A percentile compares a stretch with the other conserved stretches of the same genome.
These are phyloP conservation scores for Blera fallax DNA, from an alignment of 2,888 invertebrate genomes.

Conservation along the genomic window DNA sequence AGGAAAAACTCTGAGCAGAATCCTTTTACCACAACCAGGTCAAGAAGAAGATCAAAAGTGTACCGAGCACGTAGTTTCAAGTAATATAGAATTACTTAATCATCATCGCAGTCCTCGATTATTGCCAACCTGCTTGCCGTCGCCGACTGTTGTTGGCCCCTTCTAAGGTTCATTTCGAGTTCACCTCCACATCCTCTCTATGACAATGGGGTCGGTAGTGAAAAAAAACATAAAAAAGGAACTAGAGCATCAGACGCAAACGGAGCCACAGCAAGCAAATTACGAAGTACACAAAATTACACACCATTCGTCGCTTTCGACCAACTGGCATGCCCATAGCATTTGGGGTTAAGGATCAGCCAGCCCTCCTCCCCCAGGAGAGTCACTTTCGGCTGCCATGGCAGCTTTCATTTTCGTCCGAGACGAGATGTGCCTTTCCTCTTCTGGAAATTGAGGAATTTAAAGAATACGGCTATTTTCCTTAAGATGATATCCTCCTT, in stretches of 20 bases:
- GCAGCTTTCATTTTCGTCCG: slow-evolving; percentile 56
- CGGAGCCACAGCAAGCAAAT: slow-evolving; percentile 64
- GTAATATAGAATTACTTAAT: slow-evolving; percentile 72
- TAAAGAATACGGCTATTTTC: slow-evolving; percentile 50
- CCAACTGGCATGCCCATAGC: slow-evolving; percentile 36
- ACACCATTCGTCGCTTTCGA: slow-evolving; percentile 39
- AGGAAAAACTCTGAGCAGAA: slow-evolving; percentile 28
- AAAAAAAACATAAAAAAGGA: slow-evolving; percentile 17
- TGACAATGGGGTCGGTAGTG: slow-evolving; percentile 45
- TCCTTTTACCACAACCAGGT: slow-evolving; percentile 66
- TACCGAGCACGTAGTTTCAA: slow-evolving; percentile 67
- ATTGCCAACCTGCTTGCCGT: slow-evolving; percentile 36
- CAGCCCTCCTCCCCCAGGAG: slow-evolving; percentile 19
- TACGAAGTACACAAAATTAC: slow-evolving; percentile 61
- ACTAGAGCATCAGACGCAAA: slow-evolving; percentile 41
- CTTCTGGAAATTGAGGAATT: slow-evolving; percentile 49
- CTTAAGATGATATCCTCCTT: slow-evolving; percentile 45
- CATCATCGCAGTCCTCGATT: slow-evolving; percentile 63
- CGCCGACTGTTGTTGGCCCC: slow-evolving; percentile 1
- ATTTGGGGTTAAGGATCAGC: slow-evolving; percentile 62
- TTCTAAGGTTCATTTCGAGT: neutral
- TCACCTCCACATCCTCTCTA: slow-evolving; percentile 20
- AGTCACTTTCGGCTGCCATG: slow-evolving; percentile 47
- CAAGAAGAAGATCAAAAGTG: slow-evolving; percentile 71
- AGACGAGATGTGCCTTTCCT: neutral